A percentile compares a stretch with the other conserved stretches of the same genome.
These are phyloP conservation scores for Falco berigora DNA, from an alignment of 2,797 vertebrate genomes.

Conservation along the genomic window DNA sequence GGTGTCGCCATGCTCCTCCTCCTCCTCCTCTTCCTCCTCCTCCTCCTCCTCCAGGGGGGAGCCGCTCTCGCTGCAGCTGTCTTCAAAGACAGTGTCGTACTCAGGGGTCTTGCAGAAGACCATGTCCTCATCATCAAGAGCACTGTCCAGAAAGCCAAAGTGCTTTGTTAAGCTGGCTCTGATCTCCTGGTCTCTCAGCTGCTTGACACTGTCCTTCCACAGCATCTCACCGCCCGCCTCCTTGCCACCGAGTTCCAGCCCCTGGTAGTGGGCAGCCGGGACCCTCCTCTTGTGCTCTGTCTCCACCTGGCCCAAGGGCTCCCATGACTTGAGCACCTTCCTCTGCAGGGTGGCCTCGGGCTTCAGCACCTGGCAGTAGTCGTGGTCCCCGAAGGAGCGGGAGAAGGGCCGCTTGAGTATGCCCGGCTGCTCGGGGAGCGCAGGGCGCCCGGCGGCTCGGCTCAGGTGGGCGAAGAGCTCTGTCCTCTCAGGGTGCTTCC, in stretches of 20 bases:
- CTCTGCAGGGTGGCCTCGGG: slow-evolving; percentile 72
- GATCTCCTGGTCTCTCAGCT: slow-evolving; percentile 80
- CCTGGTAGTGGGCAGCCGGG: slow-evolving; percentile 22
- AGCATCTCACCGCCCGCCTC: neutral
- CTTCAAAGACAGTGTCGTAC: slow-evolving; percentile 75
- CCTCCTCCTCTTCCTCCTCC: slow-evolving; percentile 56
- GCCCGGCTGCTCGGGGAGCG: slow-evolving; percentile 58
- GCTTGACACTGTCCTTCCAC: slow-evolving; percentile 53
- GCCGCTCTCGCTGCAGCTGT: slow-evolving; percentile 74
- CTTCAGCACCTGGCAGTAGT: slow-evolving; percentile 89
- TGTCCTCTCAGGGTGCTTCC: slow-evolving; percentile 89
- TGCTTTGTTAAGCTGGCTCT: slow-evolving; percentile 81
- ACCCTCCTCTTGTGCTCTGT: slow-evolving; percentile 59
- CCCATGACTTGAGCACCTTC: slow-evolving; percentile 77
- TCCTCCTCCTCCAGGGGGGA: slow-evolving; percentile 66
- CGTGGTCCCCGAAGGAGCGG: slow-evolving; percentile 90
- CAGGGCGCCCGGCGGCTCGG: slow-evolving; percentile 53
- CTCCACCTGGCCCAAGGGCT: slow-evolving; percentile 58
- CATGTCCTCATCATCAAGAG: slow-evolving; percentile 69
- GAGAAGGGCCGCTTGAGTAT: slow-evolving; percentile 74
- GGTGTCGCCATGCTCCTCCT: slow-evolving; percentile 56
- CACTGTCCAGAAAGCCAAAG: slow-evolving; percentile 76
- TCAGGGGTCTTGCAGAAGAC: slow-evolving; percentile 72
- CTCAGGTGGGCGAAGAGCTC: slow-evolving; percentile 93
- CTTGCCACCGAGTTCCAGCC: neutral